Conservation (phyloP, 2,797 vertebrate genomes). For the Spinus pinus region DNA sequence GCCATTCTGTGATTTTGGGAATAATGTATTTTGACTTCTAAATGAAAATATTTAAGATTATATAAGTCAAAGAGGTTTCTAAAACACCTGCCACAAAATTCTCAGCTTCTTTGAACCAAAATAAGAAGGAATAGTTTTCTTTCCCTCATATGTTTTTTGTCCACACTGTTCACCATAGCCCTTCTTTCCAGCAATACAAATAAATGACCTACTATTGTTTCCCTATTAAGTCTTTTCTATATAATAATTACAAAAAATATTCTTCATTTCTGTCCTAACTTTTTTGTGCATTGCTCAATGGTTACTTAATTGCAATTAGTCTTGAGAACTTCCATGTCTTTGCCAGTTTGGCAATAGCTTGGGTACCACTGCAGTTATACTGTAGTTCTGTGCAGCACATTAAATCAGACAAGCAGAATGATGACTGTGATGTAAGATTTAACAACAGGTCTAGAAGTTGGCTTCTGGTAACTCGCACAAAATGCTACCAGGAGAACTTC, state of each 20-base stretch:
- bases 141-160: not conserved
- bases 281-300: not conserved
- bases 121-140: not conserved
- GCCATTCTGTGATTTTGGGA: not conserved
- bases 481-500: not conserved
- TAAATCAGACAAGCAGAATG: not conserved
- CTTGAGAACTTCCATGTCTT: not conserved
- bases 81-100: not conserved
- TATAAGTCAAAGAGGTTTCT: not conserved
- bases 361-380: not conserved
- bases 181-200: not conserved
- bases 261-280: not conserved
- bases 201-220: not conserved
- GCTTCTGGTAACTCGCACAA: not conserved
- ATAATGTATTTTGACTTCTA: not conserved
- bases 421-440: not conserved
- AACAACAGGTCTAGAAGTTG: not conserved
- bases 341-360: not conserved
- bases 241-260: not conserved
- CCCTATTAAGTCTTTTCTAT: not conserved
- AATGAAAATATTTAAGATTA: not conserved
- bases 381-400: not conserved
- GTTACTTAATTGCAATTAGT: not conserved
- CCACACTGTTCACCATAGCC: not conserved
- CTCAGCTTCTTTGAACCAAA: not conserved